These are phyloP conservation scores for Cydia strobilella DNA, from an alignment of 1,140 invertebrate genomes.

Conservation along the genomic window DNA sequence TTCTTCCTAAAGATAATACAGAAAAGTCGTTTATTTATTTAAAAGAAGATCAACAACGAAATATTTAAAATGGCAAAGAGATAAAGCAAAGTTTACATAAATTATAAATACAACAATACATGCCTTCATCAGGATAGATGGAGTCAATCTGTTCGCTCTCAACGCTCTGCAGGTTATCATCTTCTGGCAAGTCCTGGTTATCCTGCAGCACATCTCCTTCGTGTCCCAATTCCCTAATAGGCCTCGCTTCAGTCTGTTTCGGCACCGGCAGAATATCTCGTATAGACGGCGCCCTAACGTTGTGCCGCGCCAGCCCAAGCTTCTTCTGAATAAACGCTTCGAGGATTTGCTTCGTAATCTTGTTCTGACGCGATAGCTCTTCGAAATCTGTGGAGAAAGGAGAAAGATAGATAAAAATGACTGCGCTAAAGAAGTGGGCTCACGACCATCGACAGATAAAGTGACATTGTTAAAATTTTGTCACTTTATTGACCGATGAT, in stretches of 20 bases:
- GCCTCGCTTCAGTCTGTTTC: conserved; percentile 47
- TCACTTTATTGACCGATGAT: conserved; percentile 12
- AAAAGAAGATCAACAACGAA: too few relatives aligned
- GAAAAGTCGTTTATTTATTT: too few relatives aligned
- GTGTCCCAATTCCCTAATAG: conserved; percentile 33
- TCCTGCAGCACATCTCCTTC: conserved; percentile 41
- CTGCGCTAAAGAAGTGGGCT: conserved; percentile 50
- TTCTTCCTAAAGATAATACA: too few relatives aligned
- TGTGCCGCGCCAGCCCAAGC: conserved; percentile 74
- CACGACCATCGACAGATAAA: conserved; percentile 35
- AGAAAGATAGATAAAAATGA: conserved; percentile 78
- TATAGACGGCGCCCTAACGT: conserved; percentile 80
- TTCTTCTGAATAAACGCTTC: conserved; percentile 85
- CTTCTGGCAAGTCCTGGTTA: conserved; percentile 54
- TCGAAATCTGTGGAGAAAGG: conserved; percentile 78
- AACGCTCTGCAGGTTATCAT: conserved; percentile 82
- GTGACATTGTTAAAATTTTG: conserved; percentile 46
- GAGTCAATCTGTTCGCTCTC: conserved; percentile 83
- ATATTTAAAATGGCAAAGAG: not conserved
- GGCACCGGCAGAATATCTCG: conserved; percentile 81
- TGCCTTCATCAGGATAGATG: conserved; percentile 69
- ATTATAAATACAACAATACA: conserved; percentile 39
- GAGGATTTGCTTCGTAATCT: conserved; percentile 86
- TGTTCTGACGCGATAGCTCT: conserved; percentile 85
- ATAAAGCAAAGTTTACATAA: not conserved